A percentile compares a stretch with the other conserved stretches of the same genome.
phyloP scores from a whole-genome alignment of 1,140 invertebrate species.

The Bombus vancouverensis region DNA sequence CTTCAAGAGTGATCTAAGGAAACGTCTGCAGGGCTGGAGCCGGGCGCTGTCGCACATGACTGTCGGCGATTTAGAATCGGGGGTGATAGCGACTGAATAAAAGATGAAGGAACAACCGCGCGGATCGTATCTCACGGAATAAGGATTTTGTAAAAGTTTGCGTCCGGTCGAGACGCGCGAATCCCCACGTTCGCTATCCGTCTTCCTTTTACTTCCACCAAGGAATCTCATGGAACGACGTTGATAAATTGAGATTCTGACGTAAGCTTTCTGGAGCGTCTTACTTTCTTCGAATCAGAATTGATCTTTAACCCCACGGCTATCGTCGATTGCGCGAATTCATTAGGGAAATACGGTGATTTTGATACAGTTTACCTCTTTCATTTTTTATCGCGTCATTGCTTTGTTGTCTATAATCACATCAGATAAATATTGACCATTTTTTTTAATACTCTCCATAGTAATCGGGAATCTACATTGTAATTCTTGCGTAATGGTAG shows the following conservation, averaged over 20 bases:
- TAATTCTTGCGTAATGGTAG: too few species aligned
- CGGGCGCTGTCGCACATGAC: conserved; percentile 34
- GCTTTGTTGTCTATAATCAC: too few species aligned
- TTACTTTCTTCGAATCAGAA: neutral
- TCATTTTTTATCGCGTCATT: too few species aligned
- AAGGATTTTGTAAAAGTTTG: conserved; percentile 32
- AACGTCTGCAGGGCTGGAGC: conserved; percentile 10
- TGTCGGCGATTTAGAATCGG: conserved; percentile 24
- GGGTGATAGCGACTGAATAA: conserved; percentile 53
- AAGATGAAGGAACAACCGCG: conserved; percentile 37
- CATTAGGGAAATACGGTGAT: too few species aligned
- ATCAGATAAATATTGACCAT: too few species aligned
- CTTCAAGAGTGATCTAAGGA: conserved; percentile 56
- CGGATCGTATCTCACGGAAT: neutral
- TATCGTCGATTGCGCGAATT: neutral
- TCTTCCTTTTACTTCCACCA: neutral
- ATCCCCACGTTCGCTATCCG: neutral
- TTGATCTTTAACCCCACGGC: neutral
- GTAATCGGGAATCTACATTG: too few species aligned
- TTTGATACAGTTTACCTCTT: too few species aligned
- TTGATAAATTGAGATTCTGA: conserved; percentile 10
- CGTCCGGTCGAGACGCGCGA: neutral
- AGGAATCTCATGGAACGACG: neutral
- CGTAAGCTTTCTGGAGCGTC: neutral
- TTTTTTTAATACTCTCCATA: too few species aligned